A percentile compares a stretch with the other conserved stretches of the same genome.
Conservation (phyloP, 35 echinoderm and acorn worm species). For the Lytechinus variegatus region DNA sequence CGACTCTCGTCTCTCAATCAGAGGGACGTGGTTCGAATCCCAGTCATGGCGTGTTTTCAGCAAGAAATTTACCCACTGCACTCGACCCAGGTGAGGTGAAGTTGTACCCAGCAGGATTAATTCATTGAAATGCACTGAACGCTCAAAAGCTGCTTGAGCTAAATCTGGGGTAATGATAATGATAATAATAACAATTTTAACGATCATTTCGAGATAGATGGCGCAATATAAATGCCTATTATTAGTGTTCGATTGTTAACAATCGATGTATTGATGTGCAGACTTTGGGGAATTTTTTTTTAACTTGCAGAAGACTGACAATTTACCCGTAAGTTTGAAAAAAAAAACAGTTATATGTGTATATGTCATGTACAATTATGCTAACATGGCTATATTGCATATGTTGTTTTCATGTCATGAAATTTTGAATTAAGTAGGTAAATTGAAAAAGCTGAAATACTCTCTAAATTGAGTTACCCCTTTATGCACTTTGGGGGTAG, state of each 20-base stretch:
- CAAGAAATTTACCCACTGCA: too few relatives aligned
- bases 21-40: too few relatives aligned
- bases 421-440: background rate
- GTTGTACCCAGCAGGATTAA: too few relatives aligned
- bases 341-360: background rate
- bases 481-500: background rate
- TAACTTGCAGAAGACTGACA: background rate
- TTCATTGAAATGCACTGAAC: too few relatives aligned
- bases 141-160: too few relatives aligned
- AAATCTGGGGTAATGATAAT: too few relatives aligned
- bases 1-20: too few relatives aligned
- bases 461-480: background rate
- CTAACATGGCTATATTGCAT: background rate
- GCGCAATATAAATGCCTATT: too few relatives aligned
- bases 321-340: background rate
- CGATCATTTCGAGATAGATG: too few relatives aligned
- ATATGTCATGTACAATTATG: background rate
- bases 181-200: too few relatives aligned
- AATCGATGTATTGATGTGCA: background rate
- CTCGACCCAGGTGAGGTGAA: too few relatives aligned
- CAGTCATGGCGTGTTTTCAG: too few relatives aligned
- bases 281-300: background rate
- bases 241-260: background rate
- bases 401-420: background rate
- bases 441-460: background rate